Conservation (phyloP, 2,888 invertebrate genomes). For the Poecilus cupreus region DNA sequence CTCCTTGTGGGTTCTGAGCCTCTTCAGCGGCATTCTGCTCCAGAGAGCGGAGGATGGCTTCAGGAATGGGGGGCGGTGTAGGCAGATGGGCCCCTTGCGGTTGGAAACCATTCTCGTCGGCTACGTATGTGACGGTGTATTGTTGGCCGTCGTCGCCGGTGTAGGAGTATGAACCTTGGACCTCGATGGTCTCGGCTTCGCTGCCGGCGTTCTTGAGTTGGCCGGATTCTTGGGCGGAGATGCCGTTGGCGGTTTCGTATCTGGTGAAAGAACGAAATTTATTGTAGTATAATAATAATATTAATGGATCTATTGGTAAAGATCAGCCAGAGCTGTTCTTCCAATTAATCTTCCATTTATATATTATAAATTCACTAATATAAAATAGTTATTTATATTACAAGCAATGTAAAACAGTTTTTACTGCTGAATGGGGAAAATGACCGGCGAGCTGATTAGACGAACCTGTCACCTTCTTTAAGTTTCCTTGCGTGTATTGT, state of each 20-base stretch:
- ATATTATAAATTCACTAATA: too few species aligned
- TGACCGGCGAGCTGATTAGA: too few species aligned
- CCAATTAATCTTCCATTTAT: too few species aligned
- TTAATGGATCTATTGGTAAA: too few species aligned
- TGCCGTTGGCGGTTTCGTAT: conserved; percentile 76
- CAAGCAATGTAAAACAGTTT: too few species aligned
- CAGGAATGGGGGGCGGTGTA: conserved; percentile 76
- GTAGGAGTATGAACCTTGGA: conserved; percentile 76
- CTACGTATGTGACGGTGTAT: conserved; percentile 74
- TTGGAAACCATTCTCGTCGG: conserved; percentile 78
- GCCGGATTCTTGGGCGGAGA: conserved; percentile 75
- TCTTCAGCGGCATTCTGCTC: conserved; percentile 70
- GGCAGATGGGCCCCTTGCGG: conserved; percentile 74
- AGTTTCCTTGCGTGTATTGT: too few species aligned
- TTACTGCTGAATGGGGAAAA: too few species aligned
- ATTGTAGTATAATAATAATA: neutral
- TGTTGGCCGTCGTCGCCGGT: conserved; percentile 77
- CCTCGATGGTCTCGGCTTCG: conserved; percentile 73
- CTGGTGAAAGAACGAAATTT: conserved; percentile 65
- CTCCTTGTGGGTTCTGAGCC: conserved; percentile 61
- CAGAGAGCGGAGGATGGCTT: conserved; percentile 74
- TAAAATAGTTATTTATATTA: too few species aligned
- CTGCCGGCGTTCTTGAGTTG: conserved; percentile 75
- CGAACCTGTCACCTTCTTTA: too few species aligned
- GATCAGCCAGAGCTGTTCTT: neutral